Base-by-base conservation (phyloP, 2,797 vertebrate genomes). In the Cryptoprocta ferox region DNA sequence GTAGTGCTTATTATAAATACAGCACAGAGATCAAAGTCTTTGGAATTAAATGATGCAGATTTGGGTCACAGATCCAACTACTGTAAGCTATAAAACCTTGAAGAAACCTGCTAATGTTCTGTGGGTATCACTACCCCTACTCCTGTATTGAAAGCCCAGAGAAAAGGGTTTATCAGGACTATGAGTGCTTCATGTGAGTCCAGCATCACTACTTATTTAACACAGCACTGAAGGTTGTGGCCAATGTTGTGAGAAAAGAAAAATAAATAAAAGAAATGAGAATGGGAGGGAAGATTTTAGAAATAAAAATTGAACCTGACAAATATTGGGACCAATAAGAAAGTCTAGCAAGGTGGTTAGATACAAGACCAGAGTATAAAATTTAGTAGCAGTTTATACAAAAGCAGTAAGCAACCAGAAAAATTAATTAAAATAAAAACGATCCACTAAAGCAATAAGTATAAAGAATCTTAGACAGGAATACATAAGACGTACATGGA, bases 341-440 rank as follows among this genome's bases (percentile, higher is more conserved):
- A 2, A 78, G 28, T 35, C 94, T 84, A 32, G 12, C 15, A 63
- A 83, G 21, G 56, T 79, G 32, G 12, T 15, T 75, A 73, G 75
- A 80, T 18, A 65, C 3, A 88, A 61, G 16, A 76, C 50, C 28
- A 87, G 85, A 94, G 48, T 70, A 70, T 26, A 89, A 66, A 84
- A 79, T 63, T n/a, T 71, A 82, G 61, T 24, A 80, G 7, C 0
- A 19, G 2, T 73, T 95, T 94, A 30, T 95, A 85, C 21, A 87
- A 90, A 93, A 63, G 28, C 32, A 90, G 73, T 59, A 71, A 66
- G 8, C 4, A 95, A n/a, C 21, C 32, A 93, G n/a, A 89, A 96
- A 78, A 59, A 63, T 42, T 93, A 91, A 92, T 79, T 68, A 66
- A 93, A 83, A 53, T 21, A 71, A 50, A 94, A 82, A 48, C 3